Base-by-base conservation (phyloP, 2,888 invertebrate species). In the Chrysodeixis includens region DNA sequence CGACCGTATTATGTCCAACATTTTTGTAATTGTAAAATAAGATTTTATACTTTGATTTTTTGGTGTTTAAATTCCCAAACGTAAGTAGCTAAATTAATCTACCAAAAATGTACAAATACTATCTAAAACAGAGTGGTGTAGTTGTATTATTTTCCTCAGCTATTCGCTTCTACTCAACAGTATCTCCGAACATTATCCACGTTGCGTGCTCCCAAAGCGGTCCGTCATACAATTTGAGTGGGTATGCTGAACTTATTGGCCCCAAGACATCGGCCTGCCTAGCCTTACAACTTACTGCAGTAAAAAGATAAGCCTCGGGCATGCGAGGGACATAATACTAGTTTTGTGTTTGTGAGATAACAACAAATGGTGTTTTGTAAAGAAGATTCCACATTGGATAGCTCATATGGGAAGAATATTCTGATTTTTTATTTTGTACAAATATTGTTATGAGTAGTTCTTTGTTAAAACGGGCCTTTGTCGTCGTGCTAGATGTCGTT, bases 221-320 rank as follows among this genome's bases (percentile, higher is more conserved):
- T 71, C 58, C 56, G 64, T 58, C 57, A 68, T 81, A 81, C 78
- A 79, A 76, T 79, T 81, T 75, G 57, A 66, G 75, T 65, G 69
- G 44, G 55, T 62, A 78, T 79, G 62, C 62, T 69, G 78, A 82
- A 82, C 70, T 79, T 82, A 82, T 81, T 81, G 79, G 77, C 76
- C 82, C 82, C 82, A 59, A 82, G 82, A 75, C 81, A 64, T 69
- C 65, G 69, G 74, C 67, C 63, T 54, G 66, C 30, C 66, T 60
- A 64, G 73, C 68, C 76, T 70, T 66, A 65, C 56, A 71, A 74
- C 67, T 78, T 69, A 54, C 55, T 32, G 57, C 59, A 74, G 69
- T 74, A 66, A 69, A 79, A 66, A 69, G 78, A 78, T 80, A 73
- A 78, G 82, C 81, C 73, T 59, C 46, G 52, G 73, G 80, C 71